These are phyloP conservation scores for Microtus agrestis DNA, from an alignment of 2,797 vertebrate genomes.

Conservation along the genomic window DNA sequence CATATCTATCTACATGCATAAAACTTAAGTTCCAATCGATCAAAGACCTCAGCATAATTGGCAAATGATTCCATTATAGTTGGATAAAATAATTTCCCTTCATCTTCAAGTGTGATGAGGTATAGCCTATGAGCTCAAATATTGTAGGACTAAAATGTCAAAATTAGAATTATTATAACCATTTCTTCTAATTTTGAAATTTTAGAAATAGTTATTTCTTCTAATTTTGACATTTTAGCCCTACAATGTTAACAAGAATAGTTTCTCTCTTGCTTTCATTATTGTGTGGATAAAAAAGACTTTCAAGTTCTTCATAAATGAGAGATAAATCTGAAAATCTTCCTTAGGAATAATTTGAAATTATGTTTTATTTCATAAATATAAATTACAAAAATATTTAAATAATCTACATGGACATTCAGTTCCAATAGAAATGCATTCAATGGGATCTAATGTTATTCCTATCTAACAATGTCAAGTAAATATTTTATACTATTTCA, in stretches of 20 bases:
- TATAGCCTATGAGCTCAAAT: neutral
- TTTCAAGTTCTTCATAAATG: neutral
- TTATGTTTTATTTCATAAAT: constrained; percentile 22
- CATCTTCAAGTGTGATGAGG: neutral
- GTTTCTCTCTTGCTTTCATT: neutral
- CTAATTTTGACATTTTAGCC: neutral
- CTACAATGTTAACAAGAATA: neutral
- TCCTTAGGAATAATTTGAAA: neutral
- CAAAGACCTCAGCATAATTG: too few species aligned
- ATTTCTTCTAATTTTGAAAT: too few species aligned
- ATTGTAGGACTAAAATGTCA: too few species aligned
- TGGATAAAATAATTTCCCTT: neutral
- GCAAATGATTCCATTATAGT: neutral
- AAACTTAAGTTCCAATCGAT: too few species aligned
- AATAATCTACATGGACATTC: neutral
- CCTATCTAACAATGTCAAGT: neutral
- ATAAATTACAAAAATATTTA: neutral
- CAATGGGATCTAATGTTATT: neutral
- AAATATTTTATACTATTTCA: neutral
- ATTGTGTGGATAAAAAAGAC: neutral
- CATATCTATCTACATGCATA: too few species aligned
- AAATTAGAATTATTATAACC: too few species aligned
- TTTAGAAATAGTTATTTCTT: neutral
- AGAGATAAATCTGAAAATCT: neutral
- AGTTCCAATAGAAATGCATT: neutral